A percentile compares a stretch with the other conserved stretches of the same genome.
Evolutionary conservation across 2,797 vertebrate genomes (phyloP).

Genomic region (Acipenser transmontanus): DNA sequence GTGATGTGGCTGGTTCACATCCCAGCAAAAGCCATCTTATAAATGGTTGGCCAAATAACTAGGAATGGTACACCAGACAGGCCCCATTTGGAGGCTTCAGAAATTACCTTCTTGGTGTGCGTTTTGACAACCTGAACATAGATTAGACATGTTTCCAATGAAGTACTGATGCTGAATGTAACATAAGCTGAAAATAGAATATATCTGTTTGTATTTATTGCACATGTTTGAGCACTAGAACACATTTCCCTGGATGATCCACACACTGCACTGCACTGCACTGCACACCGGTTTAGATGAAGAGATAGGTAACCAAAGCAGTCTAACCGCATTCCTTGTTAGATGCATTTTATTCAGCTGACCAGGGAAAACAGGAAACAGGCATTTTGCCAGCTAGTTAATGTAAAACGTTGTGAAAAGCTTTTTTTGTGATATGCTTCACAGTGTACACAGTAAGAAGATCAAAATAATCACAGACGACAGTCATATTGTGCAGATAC

Average conservation of each 20-base stretch:
- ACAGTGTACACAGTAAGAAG: not conserved
- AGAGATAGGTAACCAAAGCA: conserved; percentile 23
- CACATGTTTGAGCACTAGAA: not conserved
- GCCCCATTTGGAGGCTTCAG: no score
- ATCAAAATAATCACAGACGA: not conserved
- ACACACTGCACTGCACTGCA: not conserved
- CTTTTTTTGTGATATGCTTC: not conserved
- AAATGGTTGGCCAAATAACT: no score
- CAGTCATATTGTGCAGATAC: not conserved
- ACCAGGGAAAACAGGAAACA: conserved; percentile 18
- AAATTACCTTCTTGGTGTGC: no score
- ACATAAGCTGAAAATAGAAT: not conserved
- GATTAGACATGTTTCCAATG: no score
- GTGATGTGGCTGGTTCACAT: no score
- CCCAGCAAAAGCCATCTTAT: no score
- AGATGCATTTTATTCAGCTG: conserved; percentile 34
- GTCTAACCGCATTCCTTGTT: conserved; percentile 33
- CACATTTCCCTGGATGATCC: not conserved
- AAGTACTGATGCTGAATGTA: not conserved
- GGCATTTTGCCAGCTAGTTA: conserved; percentile 19
- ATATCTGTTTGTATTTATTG: not conserved
- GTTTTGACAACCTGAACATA: no score
- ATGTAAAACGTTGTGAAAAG: not conserved
- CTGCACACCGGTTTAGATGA: conserved; percentile 5
- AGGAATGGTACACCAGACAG: no score